These are phyloP conservation scores for Exocentrus adspersus DNA, from an alignment of 2,888 invertebrate species.

Conservation along the genomic window DNA sequence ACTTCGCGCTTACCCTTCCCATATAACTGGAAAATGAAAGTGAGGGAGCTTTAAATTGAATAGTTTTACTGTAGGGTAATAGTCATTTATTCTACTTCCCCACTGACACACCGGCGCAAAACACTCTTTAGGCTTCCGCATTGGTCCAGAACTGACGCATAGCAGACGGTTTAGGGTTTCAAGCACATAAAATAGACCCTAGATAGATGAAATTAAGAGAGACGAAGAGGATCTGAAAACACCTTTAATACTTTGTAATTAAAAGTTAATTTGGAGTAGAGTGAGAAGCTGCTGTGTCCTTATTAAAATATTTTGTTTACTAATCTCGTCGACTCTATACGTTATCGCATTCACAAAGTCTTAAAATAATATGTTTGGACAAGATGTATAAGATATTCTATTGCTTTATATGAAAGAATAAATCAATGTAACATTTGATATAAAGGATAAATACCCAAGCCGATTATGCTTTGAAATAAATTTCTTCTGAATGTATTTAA, in stretches of 20 bases:
- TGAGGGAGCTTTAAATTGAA: conserved; percentile 1
- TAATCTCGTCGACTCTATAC: no score
- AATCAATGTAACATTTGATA: no score
- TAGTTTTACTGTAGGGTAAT: neutral
- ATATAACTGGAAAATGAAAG: neutral
- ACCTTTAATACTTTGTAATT: conserved; percentile 2
- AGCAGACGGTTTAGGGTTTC: conserved; percentile 16
- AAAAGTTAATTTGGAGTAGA: conserved; percentile 1
- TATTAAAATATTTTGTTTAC: conserved; percentile 12
- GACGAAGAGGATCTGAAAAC: neutral
- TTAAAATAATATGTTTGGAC: no score
- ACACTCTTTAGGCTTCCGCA: neutral
- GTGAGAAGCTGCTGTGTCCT: conserved; percentile 5
- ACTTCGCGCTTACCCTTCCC: no score
- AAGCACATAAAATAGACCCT: conserved; percentile 21
- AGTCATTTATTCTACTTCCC: conserved; percentile 16
- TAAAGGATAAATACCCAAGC: no score
- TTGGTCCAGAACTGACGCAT: conserved; percentile 21
- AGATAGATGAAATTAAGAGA: conserved; percentile 18
- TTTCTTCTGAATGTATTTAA: no score
- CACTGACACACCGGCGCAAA: conserved; percentile 7
- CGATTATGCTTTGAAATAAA: no score
- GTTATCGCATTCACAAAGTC: no score
- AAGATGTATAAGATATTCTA: no score
- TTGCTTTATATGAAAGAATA: no score